Evolutionary conservation across 2,888 invertebrate species (phyloP), one percentile per base, ranked within the genome.

Genomic region (Pharmacophagus antenor): DNA sequence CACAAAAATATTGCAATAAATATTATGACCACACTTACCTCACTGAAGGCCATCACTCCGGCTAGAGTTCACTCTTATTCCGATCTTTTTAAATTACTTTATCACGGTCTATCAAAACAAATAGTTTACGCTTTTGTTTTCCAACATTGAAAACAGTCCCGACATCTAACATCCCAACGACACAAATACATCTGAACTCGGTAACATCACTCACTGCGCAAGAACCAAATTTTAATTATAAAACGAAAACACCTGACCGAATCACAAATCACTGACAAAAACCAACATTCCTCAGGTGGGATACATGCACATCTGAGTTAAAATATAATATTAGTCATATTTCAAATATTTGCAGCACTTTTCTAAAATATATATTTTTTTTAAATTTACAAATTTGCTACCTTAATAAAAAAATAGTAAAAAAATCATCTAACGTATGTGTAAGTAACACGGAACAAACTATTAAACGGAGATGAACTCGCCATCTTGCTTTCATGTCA

Each of bases 1-100:
- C 55, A 61, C 51, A 21, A 58, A 62, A 20, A 53, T 51, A 57
- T 66, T 65, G 62, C 64, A 62, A 65, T 46, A 8, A 21, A 23
- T 22, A 67, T 63, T 65, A 60, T 62, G 61, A 67, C 74, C 69
- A 73, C 70, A 89, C 92, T 92, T 85, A 94, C 94, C 94, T 94
- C 94, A 93, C 94, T 94, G 93, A 94, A 94, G 94, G 94, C 94
- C 94, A 94, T 94, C 82, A 91, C 92, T 93, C 92, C 82, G 89
- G 88, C 91, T 88, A 91, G 85, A 87, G 84, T 84, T 90, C 85
- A 85, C 88, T 84, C 87, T 85, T 87, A 86, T 81, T 85, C 87
- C 88, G 84, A 90, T 89, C 90, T 88, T 85, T 78, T 82, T 76
- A 82, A 80, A 84, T 82, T 81, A 82, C 74, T 85, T 79, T 84